These are phyloP conservation scores for Coranthus polyacanthus DNA, from an alignment of 2,797 vertebrate species.

Conservation along the genomic window DNA sequence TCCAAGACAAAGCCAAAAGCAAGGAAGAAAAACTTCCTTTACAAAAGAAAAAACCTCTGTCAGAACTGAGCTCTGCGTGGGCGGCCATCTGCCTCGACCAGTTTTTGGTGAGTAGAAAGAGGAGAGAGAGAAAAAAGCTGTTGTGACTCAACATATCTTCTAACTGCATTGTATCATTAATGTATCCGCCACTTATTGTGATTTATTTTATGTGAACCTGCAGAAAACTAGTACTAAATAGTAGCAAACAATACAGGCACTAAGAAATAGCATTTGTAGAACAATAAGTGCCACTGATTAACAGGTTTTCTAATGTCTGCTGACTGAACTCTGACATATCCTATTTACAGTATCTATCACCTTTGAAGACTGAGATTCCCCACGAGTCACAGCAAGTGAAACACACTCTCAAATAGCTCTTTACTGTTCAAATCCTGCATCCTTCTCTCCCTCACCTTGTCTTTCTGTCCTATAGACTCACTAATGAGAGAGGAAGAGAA, in stretches of 20 bases:
- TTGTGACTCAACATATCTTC: background rate
- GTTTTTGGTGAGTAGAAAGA: no score
- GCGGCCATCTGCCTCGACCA: no score
- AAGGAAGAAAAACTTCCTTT: no score
- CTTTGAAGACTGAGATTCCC: slow-evolving; percentile 38
- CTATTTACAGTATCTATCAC: slow-evolving; percentile 20
- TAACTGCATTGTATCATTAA: background rate
- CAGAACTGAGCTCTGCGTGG: no score
- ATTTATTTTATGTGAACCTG: background rate
- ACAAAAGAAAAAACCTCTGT: no score
- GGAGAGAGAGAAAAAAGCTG: no score
- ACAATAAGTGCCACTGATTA: slow-evolving; percentile 13
- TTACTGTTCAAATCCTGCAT: slow-evolving; percentile 36
- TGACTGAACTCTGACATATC: slow-evolving; percentile 5
- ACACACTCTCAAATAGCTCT: slow-evolving; percentile 50
- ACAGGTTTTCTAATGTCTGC: slow-evolving; percentile 19
- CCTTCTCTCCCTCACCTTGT: background rate
- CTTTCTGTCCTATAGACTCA: slow-evolving; percentile 17
- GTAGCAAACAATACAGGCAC: background rate
- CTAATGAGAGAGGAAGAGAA: slow-evolving; percentile 68
- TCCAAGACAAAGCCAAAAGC: no score
- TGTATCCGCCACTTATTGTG: background rate
- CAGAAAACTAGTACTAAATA: background rate
- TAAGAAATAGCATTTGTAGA: slow-evolving; percentile 2
- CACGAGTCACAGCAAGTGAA: slow-evolving; percentile 54